Evolutionary conservation across 2,888 invertebrate genomes (phyloP), one percentile per base, ranked within the genome.

Genomic region (Pammene fasciana): DNA sequence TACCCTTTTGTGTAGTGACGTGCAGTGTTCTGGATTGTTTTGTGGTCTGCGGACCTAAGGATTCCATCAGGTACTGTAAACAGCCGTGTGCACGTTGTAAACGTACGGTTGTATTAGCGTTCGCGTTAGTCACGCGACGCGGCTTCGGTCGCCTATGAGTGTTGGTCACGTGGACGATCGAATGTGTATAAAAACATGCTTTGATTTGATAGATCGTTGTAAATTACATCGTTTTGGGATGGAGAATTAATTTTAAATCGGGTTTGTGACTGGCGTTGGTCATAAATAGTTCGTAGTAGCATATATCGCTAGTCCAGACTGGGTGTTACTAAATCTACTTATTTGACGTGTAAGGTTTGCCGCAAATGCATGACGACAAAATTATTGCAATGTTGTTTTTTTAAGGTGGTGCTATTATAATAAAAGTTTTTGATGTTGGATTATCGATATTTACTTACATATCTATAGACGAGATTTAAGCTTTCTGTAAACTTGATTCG

Each of bases 1-100:
- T 77, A 75, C 76, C 79, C 77, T 79, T 85, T 82, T 70, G 64
- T 70, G 68, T 54, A 52, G 82, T 84, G 79, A 78, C 76, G 76
- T 76, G 75, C 79, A 77, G 72, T 78, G 75, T 76, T 73, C 76
- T 79, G 82, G 81, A 85, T 84, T 85, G 85, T 85, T 10, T 84
- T 76, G 79, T 75, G 52, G 13, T 52, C 26, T 26, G 74, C 73
- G 77, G 74, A 75, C 72, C 75, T 76, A 73, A 78, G 78, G 78
- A 72, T 75, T 80, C 78, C 76, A 80, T 82, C 82, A 82, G 85
- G 86, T 85, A 84, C 73, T 80, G 79, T 14, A 46, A 52, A 26
- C 52, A 26, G 46, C 76, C 71, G 75, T 79, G 79, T 80, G 80
- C 82, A 83, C 79, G 82, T 70, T 14, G n/a, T 46, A 38, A 38